phyloP scores from a whole-genome alignment of 2,113 vertebrate species.

The Trematomus loennbergii region DNA sequence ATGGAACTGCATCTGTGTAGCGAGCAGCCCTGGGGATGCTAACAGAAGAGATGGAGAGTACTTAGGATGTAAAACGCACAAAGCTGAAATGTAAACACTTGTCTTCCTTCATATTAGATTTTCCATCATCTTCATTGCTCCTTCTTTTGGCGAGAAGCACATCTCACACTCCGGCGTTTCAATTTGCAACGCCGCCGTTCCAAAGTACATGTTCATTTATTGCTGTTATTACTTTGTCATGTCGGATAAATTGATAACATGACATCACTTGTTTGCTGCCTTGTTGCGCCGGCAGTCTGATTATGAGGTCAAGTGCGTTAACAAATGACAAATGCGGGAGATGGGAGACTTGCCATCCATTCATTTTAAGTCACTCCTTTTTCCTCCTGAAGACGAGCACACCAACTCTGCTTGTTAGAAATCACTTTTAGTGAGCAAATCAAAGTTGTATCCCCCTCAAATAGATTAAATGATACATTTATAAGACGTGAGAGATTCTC shows the following conservation, averaged over 20 bases:
- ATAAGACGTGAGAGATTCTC: not conserved
- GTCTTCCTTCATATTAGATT: constrained; percentile 76
- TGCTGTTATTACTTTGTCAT: constrained; percentile 83
- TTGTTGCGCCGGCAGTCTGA: constrained; percentile 73
- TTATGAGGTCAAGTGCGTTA: constrained; percentile 77
- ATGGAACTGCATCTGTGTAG: constrained; percentile 16
- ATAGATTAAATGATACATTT: not conserved
- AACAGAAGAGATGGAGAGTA: constrained; percentile 47
- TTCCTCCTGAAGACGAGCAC: constrained; percentile 41
- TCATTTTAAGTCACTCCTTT: constrained; percentile 33
- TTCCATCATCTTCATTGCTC: constrained; percentile 72
- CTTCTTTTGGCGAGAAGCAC: constrained; percentile 59
- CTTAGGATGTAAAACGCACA: constrained; percentile 69
- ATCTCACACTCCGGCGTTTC: constrained; percentile 75
- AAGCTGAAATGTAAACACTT: constrained; percentile 73
- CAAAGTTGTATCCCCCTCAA: not conserved
- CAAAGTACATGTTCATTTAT: constrained; percentile 79
- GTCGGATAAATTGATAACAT: constrained; percentile 83
- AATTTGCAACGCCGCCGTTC: constrained; percentile 74
- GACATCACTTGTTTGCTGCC: constrained; percentile 78
- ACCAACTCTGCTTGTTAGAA: constrained; percentile 4
- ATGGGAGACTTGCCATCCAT: constrained; percentile 55
- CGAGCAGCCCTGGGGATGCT: constrained; percentile 52
- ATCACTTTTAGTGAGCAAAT: constrained; percentile 5
- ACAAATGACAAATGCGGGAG: constrained; percentile 72